Percentiles rank a stretch among this genome's conserved stretches.
Conservation (phyloP, 2,888 invertebrate species). For the Platerodrilus igneus region DNA sequence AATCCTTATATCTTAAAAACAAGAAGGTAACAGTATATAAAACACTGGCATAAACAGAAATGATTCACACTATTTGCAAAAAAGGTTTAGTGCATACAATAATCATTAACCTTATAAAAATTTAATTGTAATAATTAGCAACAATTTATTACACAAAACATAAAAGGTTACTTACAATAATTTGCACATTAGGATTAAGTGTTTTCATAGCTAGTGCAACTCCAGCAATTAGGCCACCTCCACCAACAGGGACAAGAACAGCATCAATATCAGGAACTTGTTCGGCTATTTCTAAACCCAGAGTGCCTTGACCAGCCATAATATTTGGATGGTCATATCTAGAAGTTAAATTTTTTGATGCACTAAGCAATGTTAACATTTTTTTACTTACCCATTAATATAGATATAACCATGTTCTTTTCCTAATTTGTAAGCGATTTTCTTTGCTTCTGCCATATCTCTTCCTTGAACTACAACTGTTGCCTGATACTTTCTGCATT, state of each 20-base stretch:
- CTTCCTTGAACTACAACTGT: slow-evolving; percentile 76
- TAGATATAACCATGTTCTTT: slow-evolving; percentile 69
- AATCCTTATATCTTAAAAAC: too few species aligned
- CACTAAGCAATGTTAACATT: not conserved
- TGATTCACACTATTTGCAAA: too few species aligned
- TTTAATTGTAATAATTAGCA: too few species aligned
- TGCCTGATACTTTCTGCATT: slow-evolving; percentile 80
- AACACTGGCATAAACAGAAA: too few species aligned
- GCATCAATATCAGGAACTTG: slow-evolving; percentile 86
- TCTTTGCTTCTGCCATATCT: slow-evolving; percentile 82
- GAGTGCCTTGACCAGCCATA: slow-evolving; percentile 91
- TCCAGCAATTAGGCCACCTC: slow-evolving; percentile 90
- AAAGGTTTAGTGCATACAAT: too few species aligned
- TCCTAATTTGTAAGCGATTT: slow-evolving; percentile 69
- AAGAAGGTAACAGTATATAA: too few species aligned
- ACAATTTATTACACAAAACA: too few species aligned
- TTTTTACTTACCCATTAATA: slow-evolving; percentile 71
- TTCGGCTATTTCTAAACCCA: slow-evolving; percentile 88
- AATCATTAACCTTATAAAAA: too few species aligned
- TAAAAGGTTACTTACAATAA: slow-evolving; percentile 87
- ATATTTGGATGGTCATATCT: slow-evolving; percentile 95
- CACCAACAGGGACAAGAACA: slow-evolving; percentile 87
- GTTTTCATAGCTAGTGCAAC: slow-evolving; percentile 85
- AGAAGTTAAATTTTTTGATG: too few species aligned
- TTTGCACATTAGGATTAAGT: slow-evolving; percentile 72